Conservation (phyloP, 2,797 vertebrate species). For the Halcyon leucocephala region DNA sequence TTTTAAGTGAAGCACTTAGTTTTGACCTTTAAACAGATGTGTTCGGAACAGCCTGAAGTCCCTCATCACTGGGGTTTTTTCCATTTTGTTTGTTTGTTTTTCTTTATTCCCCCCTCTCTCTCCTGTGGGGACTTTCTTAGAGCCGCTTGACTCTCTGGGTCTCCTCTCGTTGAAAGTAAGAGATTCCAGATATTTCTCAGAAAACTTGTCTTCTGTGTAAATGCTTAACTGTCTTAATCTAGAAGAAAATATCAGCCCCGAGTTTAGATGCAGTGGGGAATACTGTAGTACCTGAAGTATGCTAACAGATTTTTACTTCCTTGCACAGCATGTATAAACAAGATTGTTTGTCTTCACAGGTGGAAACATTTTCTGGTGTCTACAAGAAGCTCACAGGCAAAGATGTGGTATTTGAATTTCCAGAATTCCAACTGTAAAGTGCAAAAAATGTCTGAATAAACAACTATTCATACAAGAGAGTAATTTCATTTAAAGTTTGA, state of each 20-base stretch:
- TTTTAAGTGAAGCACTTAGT: background rate
- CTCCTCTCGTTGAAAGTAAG: background rate
- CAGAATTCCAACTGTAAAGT: conserved; percentile 97
- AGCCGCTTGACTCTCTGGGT: background rate
- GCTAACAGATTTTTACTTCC: background rate
- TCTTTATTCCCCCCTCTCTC: too few species aligned
- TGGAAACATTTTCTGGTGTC: conserved; percentile 98
- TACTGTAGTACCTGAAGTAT: background rate
- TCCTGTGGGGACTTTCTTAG: background rate
- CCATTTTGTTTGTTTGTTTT: rapidly evolving
- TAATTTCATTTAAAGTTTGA: conserved; percentile 48
- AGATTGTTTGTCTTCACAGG: conserved; percentile 78
- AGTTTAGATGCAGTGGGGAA: background rate
- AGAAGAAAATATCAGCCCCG: background rate
- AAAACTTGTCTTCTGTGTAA: background rate
- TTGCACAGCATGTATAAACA: background rate
- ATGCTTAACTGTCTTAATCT: background rate
- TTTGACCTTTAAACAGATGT: background rate
- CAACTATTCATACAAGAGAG: conserved; percentile 72
- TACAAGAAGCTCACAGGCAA: conserved; percentile 99
- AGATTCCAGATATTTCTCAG: background rate
- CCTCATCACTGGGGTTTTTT: too few species aligned
- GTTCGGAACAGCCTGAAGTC: background rate
- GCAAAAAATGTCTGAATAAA: conserved; percentile 90
- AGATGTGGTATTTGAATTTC: conserved; percentile 98